A percentile compares a stretch with the other conserved stretches of the same genome.
These are phyloP conservation scores for Bombus superbus DNA, from an alignment of 1,140 invertebrate genomes.

Conservation along the genomic window DNA sequence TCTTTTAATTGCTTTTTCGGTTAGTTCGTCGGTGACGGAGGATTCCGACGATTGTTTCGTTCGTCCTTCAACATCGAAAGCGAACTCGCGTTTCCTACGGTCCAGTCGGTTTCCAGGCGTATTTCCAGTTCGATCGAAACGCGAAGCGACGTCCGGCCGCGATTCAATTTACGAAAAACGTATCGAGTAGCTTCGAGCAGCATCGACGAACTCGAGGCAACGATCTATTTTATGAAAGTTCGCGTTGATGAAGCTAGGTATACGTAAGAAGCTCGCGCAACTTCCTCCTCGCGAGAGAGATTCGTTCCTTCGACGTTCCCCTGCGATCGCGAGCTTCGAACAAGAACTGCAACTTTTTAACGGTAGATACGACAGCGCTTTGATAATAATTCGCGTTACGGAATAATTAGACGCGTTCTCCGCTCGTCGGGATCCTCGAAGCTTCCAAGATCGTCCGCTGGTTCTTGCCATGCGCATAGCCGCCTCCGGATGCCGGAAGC, in stretches of 20 bases:
- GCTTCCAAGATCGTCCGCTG: neutral
- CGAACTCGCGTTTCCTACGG: neutral
- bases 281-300: neutral
- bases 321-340: neutral
- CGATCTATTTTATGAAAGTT: neutral
- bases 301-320: neutral
- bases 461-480: neutral
- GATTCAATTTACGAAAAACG: neutral
- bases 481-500: neutral
- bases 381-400: neutral
- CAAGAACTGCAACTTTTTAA: neutral
- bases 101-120: neutral
- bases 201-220: neutral
- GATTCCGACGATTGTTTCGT: neutral
- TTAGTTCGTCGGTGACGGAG: neutral
- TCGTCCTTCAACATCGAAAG: neutral
- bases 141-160: neutral
- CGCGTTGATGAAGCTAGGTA: neutral
- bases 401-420: neutral
- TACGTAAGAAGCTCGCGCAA: neutral
- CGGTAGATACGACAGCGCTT: neutral
- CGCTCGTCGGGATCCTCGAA: neutral
- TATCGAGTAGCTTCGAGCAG: neutral
- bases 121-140: neutral
- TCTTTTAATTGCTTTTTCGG: neutral